phyloP scores from a whole-genome alignment of 1,140 invertebrate species.

The Drosophila yakuba region DNA sequence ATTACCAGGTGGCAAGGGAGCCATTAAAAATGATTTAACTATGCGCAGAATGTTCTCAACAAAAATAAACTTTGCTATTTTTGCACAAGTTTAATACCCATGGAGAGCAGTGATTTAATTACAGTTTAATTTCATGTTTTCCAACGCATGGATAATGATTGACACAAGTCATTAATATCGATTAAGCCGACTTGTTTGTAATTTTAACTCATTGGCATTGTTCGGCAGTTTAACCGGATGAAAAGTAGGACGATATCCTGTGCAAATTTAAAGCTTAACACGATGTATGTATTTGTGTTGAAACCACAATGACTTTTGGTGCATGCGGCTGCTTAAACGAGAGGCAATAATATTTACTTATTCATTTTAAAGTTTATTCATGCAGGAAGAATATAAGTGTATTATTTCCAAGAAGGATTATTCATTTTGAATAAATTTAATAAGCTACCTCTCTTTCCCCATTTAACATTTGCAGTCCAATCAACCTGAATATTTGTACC shows the following conservation, averaged over 20 bases:
- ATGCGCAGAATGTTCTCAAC: constrained; percentile 9
- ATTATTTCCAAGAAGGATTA: too few species aligned
- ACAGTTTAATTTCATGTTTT: constrained; percentile 5
- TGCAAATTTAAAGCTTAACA: background rate
- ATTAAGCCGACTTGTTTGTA: background rate
- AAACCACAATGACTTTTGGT: background rate
- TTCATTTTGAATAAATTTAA: too few species aligned
- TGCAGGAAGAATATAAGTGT: background rate
- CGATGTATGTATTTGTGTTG: background rate
- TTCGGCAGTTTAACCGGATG: background rate
- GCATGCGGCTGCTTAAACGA: background rate
- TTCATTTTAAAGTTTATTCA: background rate
- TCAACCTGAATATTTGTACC: background rate
- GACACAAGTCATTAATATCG: constrained; percentile 7
- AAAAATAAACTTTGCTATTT: background rate
- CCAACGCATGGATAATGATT: constrained; percentile 3
- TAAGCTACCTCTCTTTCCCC: background rate
- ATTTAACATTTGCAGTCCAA: background rate
- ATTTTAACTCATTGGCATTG: background rate
- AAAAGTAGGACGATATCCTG: constrained; percentile 2
- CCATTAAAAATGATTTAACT: constrained; percentile 58
- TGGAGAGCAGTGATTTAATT: constrained; percentile 22
- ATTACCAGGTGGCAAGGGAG: constrained; percentile 37
- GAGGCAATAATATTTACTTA: background rate
- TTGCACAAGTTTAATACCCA: constrained; percentile 5